phyloP scores from a whole-genome alignment of 2,797 vertebrate species.

The Melanotaenia maccullochi region DNA sequence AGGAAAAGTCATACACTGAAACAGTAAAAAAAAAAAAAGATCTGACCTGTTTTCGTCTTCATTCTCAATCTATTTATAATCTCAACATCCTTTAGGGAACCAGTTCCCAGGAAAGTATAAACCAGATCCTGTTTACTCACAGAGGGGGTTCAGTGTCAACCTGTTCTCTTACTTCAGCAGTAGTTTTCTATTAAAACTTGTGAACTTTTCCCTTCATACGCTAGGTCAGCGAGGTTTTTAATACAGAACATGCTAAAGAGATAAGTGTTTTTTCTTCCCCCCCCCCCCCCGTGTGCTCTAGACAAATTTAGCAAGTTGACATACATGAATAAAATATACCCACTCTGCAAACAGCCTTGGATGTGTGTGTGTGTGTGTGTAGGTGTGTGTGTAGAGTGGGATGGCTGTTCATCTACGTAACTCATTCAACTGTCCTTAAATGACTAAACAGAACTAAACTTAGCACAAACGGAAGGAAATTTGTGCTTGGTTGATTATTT shows the following conservation, averaged over 20 bases:
- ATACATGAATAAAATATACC: neutral
- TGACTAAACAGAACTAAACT: no score
- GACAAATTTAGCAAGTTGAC: neutral
- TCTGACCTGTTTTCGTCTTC: neutral
- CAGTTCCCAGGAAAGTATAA: neutral
- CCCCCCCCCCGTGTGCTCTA: neutral
- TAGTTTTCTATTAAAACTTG: neutral
- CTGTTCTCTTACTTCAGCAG: neutral
- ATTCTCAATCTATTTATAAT: neutral
- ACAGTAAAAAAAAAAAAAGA: no score
- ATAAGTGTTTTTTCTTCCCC: neutral
- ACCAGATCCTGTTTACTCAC: neutral
- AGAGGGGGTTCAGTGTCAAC: neutral
- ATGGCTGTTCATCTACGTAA: no score
- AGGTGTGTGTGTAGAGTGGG: no score
- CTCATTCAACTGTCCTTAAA: no score
- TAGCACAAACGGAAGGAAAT: no score
- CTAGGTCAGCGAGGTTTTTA: neutral
- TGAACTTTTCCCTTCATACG: neutral
- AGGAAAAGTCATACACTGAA: neutral
- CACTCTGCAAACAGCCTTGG: neutral
- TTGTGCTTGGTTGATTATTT: no score
- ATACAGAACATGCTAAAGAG: neutral
- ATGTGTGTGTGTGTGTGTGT: neutral
- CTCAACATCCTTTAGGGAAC: neutral